These are phyloP conservation scores for Scaptomyza flava DNA, from an alignment of 2,888 invertebrate species.

Conservation along the genomic window DNA sequence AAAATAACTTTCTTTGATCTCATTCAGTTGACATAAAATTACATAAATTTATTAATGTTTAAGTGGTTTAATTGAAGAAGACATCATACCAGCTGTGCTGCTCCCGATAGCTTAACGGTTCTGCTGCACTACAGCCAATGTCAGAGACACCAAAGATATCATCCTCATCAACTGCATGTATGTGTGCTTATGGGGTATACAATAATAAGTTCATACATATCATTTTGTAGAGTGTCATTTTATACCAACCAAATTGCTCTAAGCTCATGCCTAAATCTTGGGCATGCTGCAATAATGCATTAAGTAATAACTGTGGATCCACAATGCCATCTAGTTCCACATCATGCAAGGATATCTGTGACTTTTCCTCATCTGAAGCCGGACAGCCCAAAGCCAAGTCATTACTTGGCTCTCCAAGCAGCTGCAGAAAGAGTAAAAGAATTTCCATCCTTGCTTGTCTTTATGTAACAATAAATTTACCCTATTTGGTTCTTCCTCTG, in stretches of 20 bases:
- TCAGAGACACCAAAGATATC: slow-evolving; percentile 4
- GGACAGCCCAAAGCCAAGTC: slow-evolving; percentile 22
- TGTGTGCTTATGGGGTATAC: slow-evolving; percentile 6
- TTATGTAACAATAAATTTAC: not conserved
- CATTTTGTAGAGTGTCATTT: not conserved
- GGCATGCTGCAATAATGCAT: slow-evolving; percentile 56
- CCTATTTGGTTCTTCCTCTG: slow-evolving; percentile 37
- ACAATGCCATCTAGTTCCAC: slow-evolving; percentile 40
- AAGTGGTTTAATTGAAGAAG: slow-evolving; percentile 43
- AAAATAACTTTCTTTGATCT: not conserved
- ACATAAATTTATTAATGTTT: not conserved
- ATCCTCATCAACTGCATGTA: slow-evolving; percentile 1
- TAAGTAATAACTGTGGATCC: slow-evolving; percentile 47
- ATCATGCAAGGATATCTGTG: slow-evolving; percentile 32
- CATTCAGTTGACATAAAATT: not conserved
- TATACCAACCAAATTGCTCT: slow-evolving; percentile 52
- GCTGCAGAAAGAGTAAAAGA: not conserved
- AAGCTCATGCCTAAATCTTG: slow-evolving; percentile 53
- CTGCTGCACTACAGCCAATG: slow-evolving; percentile 25
- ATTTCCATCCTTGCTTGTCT: not conserved
- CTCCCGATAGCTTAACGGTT: slow-evolving; percentile 9
- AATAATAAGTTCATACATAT: not conserved
- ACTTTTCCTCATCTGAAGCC: slow-evolving; percentile 11
- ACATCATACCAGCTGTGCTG: slow-evolving; percentile 59
- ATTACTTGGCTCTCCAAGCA: not conserved